Evolutionary conservation across 2,113 vertebrate species (phyloP).

Genomic region (Salvelinus sp.): DNA sequence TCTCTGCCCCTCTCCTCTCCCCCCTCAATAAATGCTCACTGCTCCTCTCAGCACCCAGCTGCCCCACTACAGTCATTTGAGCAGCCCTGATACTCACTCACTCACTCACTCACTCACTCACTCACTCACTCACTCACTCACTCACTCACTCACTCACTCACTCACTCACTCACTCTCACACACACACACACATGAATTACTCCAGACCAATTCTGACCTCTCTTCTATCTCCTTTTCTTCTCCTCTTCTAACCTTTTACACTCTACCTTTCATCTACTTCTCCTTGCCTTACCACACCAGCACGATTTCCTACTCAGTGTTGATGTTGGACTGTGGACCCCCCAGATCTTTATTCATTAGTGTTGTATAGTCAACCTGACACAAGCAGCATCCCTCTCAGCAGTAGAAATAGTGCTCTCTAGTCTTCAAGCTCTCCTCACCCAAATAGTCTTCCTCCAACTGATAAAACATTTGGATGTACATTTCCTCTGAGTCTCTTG

Average conservation of each 20-base stretch:
- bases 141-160: conserved; percentile 31
- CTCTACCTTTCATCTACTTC: conserved; percentile 1
- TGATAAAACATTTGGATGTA: conserved; percentile 49
- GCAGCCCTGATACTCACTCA: conserved; percentile 42
- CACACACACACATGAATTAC: not conserved
- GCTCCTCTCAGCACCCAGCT: conserved; percentile 61
- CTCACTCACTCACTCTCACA: conserved; percentile 25
- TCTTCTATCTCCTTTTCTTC: not conserved
- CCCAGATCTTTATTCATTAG: not conserved
- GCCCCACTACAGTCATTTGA: conserved; percentile 59
- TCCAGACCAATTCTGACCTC: not conserved
- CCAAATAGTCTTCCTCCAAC: conserved; percentile 45
- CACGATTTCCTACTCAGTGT: not conserved
- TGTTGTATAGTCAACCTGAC: not conserved
- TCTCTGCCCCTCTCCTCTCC: conserved; percentile 47
- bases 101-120: conserved; percentile 26
- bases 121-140: conserved; percentile 10
- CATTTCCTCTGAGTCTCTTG: conserved; percentile 38
- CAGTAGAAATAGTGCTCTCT: conserved; percentile 43
- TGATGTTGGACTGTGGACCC: not conserved
- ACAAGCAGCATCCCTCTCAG: not conserved
- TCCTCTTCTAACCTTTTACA: not conserved
- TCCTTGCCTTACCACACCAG: conserved; percentile 15
- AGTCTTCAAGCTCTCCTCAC: conserved; percentile 23
- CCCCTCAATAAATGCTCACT: conserved; percentile 68